Percentiles rank a stretch among this genome's conserved stretches.
Conservation (phyloP, 1,140 invertebrate genomes). For the Cotesia typhae region DNA sequence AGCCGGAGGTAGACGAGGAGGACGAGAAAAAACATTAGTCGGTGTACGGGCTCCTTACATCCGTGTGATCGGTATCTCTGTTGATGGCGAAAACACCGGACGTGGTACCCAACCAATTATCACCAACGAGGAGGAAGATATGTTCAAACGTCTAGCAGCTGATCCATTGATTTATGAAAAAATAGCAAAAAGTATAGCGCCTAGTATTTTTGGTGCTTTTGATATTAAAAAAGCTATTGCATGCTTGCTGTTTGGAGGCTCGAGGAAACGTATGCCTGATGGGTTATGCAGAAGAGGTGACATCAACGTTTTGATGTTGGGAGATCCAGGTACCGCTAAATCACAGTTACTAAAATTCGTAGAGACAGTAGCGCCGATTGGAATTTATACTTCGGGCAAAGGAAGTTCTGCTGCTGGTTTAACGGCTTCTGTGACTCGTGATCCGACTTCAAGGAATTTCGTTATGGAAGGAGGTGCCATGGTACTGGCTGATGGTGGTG, state of each 20-base stretch:
- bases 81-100: slow-evolving; percentile 75
- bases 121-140: slow-evolving; percentile 91
- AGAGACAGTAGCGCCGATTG: slow-evolving; percentile 94
- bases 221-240: slow-evolving; percentile 99
- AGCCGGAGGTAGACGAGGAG: slow-evolving; percentile 69
- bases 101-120: slow-evolving; percentile 70
- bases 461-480: slow-evolving; percentile 99
- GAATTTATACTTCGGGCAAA: slow-evolving; percentile 98
- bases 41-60: slow-evolving; percentile 95
- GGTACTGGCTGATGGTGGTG: slow-evolving; percentile 98
- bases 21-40: slow-evolving; percentile 86
- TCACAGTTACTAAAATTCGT: slow-evolving; percentile 98
- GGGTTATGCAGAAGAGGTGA: slow-evolving; percentile 94
- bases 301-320: slow-evolving; percentile 94
- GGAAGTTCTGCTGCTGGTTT: slow-evolving; percentile 98
- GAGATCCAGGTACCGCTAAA: slow-evolving; percentile 99
- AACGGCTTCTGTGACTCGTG: slow-evolving; percentile 95
- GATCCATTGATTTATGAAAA: slow-evolving; percentile 89
- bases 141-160: slow-evolving; percentile 86
- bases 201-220: slow-evolving; percentile 93
- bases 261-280: slow-evolving; percentile 91
- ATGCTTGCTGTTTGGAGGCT: slow-evolving; percentile 93
- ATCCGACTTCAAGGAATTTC: slow-evolving; percentile 93
- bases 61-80: slow-evolving; percentile 89
- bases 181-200: slow-evolving; percentile 91